Base-by-base conservation (phyloP, 2,797 vertebrate genomes). In the Tadarida brasiliensis region DNA sequence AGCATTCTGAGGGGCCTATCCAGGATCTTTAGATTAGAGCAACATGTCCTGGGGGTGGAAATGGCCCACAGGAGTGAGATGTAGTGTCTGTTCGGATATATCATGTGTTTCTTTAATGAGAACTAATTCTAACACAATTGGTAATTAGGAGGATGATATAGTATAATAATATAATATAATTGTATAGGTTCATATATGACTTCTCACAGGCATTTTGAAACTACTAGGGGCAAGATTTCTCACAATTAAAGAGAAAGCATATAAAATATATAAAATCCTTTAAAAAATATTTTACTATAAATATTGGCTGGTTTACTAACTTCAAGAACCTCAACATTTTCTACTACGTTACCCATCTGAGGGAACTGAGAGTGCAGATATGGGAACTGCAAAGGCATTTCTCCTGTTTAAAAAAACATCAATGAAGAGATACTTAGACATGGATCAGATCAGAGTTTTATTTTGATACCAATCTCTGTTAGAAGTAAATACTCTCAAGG, bases 161-260 rank as follows among this genome's bases (percentile, higher is more conserved):
- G 12, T 59, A 35, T 56, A 90, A 35, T 44, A 87, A 90, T 65
- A 30, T 11, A 54, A 24, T 87, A 84, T 88, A 73, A 73, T 22
- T 68, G 12, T 67, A 5, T 30, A 44, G 28, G 11, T 73, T 78
- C 33, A 71, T 14, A 56, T 28, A 33, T 33, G 28, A 84, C 9
- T 11, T 91, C 54, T 80, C 49, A 7, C 1, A 24, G 65, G 63
- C 49, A 59, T 74, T 80, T 76, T 68, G 30, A 94, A 88, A 59
- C 33, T 30, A 68, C 5, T 15, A 49, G 39, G 10, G 28, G 14
- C 57, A 57, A 88, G 33, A 56, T 30, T 91, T 94, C 24, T 74
- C 88, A 93, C 44, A 71, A 92, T 63, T 90, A 95, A 91, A 80
- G 19, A 84, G 54, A 92, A 96, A 63, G 47, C 7, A 6, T 39